Percentiles rank a stretch among this genome's conserved stretches.
Conservation (phyloP, 2,797 vertebrate species). For the Pantherophis vulpinus region DNA sequence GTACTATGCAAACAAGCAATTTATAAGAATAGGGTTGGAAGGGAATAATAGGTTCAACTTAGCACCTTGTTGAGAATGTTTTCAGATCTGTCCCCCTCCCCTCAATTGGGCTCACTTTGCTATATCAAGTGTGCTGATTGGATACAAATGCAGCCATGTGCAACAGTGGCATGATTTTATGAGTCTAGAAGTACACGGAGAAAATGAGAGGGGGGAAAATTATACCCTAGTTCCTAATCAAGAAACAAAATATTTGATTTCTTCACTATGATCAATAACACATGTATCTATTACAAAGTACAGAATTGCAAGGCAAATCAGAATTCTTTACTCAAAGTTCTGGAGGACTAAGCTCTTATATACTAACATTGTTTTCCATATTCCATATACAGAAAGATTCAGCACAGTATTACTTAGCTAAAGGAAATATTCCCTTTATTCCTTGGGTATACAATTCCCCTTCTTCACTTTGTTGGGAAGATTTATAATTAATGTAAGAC, state of each 20-base stretch:
- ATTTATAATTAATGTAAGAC: background rate
- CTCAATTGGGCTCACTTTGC: no score
- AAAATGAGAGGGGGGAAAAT: background rate
- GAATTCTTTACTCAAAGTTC: background rate
- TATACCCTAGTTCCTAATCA: background rate
- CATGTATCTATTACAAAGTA: background rate
- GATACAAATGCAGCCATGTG: background rate
- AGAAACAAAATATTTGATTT: background rate
- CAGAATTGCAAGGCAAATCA: background rate
- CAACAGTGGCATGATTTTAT: background rate
- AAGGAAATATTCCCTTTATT: background rate
- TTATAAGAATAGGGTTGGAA: background rate
- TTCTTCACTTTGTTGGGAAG: background rate
- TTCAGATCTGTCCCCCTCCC: background rate
- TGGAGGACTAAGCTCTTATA: background rate
- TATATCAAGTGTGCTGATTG: background rate
- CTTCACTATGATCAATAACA: background rate
- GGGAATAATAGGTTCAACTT: background rate
- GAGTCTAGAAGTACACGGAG: background rate
- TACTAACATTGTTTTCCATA: background rate
- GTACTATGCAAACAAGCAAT: background rate
- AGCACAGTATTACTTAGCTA: no score
- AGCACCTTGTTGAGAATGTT: background rate
- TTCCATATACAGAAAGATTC: background rate
- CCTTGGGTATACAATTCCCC: background rate